These are phyloP conservation scores for Xiphydria camelus DNA, from an alignment of 2,888 invertebrate species.

Conservation along the genomic window DNA sequence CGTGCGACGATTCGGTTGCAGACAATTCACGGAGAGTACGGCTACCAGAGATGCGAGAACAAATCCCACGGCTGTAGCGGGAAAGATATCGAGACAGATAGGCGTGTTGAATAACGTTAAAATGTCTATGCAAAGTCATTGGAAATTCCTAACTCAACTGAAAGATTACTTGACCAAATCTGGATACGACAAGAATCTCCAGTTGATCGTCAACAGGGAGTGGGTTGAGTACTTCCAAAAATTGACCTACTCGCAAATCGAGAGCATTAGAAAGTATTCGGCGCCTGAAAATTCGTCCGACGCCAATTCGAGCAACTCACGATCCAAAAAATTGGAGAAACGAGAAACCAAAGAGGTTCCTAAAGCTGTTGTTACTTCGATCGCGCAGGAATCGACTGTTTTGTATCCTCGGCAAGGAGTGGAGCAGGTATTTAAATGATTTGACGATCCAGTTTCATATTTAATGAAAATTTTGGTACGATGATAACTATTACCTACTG, in stretches of 20 bases:
- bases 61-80: too few species aligned
- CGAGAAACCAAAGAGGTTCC: slow-evolving; percentile 15
- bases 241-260: slow-evolving; percentile 49
- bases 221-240: slow-evolving; percentile 61
- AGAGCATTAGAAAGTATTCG: slow-evolving; percentile 38
- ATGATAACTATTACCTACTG: not conserved
- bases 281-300: slow-evolving; percentile 20
- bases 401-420: slow-evolving; percentile 3
- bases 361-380: too few species aligned
- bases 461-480: slow-evolving; percentile 8
- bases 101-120: too few species aligned
- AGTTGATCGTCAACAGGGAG: slow-evolving; percentile 59
- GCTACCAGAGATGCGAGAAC: too few species aligned
- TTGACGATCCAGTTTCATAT: not conserved
- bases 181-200: slow-evolving; percentile 56
- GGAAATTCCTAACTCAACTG: slow-evolving; percentile 59
- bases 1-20: too few species aligned
- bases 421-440: not conserved
- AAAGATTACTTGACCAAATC: slow-evolving; percentile 59
- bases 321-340: slow-evolving; percentile 4
- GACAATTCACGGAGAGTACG: too few species aligned
- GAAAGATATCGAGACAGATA: too few species aligned
- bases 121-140: slow-evolving; percentile 56
- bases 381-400: too few species aligned
- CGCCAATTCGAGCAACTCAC: slow-evolving; percentile 6